Conservation (phyloP, 2,113 vertebrate genomes). For the Sigmodon hispidus region DNA sequence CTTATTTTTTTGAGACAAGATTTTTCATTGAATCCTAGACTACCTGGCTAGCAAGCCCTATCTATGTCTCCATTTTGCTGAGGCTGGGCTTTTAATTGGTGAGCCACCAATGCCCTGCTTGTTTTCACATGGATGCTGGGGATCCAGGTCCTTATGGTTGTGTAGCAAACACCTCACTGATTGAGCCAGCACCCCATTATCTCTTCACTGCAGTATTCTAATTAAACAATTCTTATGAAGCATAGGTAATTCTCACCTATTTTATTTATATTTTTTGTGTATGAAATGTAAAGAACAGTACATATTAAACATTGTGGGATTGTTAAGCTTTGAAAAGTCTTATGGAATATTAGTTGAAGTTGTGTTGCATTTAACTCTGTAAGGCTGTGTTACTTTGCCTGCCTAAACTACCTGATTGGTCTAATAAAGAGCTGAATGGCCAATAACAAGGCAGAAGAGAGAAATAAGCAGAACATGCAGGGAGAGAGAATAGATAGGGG, state of each 20-base stretch:
- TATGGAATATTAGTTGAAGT: too few species aligned
- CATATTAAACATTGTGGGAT: background rate
- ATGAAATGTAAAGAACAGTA: background rate
- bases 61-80: background rate
- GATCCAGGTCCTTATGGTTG: background rate
- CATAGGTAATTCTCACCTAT: background rate
- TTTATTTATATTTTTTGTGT: background rate
- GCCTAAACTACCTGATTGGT: too few species aligned
- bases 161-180: background rate
- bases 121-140: background rate
- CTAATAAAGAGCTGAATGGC: too few species aligned
- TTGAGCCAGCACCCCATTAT: background rate
- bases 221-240: background rate
- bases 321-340: background rate
- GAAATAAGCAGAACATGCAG: too few species aligned
- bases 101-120: background rate
- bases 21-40: background rate
- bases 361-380: too few species aligned
- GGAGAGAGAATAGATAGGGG: too few species aligned
- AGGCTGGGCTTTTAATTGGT: background rate
- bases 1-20: background rate
- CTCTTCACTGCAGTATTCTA: background rate
- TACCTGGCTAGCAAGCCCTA: background rate
- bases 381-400: too few species aligned
- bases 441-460: too few species aligned